Conservation (phyloP, 2,113 vertebrate species). For the Sebastes fasciatus region DNA sequence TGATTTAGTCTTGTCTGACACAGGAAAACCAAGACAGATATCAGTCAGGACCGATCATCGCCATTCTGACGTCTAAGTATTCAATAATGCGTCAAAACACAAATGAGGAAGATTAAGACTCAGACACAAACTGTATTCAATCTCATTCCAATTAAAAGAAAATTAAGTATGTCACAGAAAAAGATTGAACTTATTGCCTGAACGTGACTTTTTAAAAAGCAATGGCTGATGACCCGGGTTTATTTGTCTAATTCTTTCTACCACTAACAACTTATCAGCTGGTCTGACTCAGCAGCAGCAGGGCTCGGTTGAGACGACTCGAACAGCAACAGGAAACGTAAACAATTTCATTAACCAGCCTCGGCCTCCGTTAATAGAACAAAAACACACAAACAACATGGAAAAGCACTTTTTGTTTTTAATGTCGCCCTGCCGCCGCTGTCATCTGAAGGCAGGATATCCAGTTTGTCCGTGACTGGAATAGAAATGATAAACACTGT, state of each 20-base stretch:
- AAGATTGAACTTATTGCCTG: neutral
- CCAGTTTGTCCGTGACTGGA: conserved; percentile 71
- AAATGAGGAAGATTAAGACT: neutral
- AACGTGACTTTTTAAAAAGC: conserved; percentile 18
- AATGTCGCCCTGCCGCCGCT: conserved; percentile 28
- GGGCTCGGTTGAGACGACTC: conserved; percentile 36
- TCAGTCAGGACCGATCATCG: neutral
- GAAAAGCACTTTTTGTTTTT: conserved; percentile 70
- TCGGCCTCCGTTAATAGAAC: conserved; percentile 73
- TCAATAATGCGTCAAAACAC: neutral
- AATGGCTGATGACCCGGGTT: neutral
- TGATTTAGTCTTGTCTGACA: neutral
- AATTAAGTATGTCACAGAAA: neutral
- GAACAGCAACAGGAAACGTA: conserved; percentile 68
- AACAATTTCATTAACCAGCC: conserved; percentile 84
- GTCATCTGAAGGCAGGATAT: conserved; percentile 69
- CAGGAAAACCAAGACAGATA: neutral
- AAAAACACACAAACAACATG: conserved; percentile 82
- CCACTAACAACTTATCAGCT: conserved; percentile 23
- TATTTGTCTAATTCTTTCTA: conserved; percentile 45
- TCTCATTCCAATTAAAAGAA: neutral
- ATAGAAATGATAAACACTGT: conserved; percentile 73
- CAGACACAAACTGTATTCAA: neutral
- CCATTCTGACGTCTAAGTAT: neutral
- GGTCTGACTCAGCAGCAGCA: conserved; percentile 65